Conservation (phyloP, 2,797 vertebrate genomes). For the Synaphobranchus kaupii region DNA sequence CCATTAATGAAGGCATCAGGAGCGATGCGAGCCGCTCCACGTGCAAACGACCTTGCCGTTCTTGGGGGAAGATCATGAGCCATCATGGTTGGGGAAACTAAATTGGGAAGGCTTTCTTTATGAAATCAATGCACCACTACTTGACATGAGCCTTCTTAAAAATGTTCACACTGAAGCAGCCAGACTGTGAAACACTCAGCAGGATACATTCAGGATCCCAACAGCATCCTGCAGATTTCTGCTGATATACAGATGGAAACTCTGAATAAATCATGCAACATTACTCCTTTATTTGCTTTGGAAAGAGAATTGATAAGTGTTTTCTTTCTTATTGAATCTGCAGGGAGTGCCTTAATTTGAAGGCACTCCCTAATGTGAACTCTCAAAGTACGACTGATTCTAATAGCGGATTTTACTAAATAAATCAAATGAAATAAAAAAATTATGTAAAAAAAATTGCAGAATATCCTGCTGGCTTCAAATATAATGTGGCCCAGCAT, state of each 20-base stretch:
- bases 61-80: background rate
- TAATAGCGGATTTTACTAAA: background rate
- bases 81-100: background rate
- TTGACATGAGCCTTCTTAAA: background rate
- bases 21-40: background rate
- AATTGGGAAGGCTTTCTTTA: background rate
- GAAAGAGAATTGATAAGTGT: slow-evolving; percentile 26
- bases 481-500: background rate
- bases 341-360: background rate
- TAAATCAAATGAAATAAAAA: background rate
- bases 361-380: background rate
- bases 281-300: slow-evolving; percentile 29
- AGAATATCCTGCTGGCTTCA: background rate
- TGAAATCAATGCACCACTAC: background rate
- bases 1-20: background rate
- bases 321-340: slow-evolving; percentile 24
- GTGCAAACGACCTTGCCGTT: background rate
- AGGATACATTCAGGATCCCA: no score
- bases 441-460: no score
- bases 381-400: background rate
- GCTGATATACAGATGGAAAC: slow-evolving; percentile 4
- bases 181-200: background rate
- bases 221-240: background rate
- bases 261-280: slow-evolving; percentile 26
- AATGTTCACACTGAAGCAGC: background rate